These are phyloP conservation scores for Thunnus maccoyii DNA, from an alignment of 2,113 vertebrate species.

Conservation along the genomic window DNA sequence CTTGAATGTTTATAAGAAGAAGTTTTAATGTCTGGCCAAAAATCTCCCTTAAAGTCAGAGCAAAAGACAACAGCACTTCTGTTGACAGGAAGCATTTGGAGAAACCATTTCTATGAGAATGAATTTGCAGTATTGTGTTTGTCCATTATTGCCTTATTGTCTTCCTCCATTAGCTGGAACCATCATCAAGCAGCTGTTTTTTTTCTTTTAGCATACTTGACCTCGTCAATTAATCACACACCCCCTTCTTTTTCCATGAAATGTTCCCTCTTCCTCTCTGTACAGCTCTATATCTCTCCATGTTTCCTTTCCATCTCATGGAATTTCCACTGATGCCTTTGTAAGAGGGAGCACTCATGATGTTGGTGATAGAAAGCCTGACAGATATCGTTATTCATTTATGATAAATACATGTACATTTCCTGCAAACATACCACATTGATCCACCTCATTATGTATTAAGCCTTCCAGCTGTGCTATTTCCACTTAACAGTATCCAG, in stretches of 20 bases:
- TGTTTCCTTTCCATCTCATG: slow-evolving; percentile 57
- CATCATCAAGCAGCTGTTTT: slow-evolving; percentile 65
- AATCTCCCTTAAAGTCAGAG: slow-evolving; percentile 38
- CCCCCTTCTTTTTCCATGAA: slow-evolving; percentile 68
- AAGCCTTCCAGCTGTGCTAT: background rate
- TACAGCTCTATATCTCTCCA: slow-evolving; percentile 16
- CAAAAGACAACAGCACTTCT: slow-evolving; percentile 47
- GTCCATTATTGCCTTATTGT: slow-evolving; percentile 76
- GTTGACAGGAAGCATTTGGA: slow-evolving; percentile 72
- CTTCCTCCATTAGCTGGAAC: slow-evolving; percentile 70
- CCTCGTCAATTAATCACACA: slow-evolving; percentile 71
- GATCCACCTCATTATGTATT: slow-evolving; percentile 35
- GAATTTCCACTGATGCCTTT: slow-evolving; percentile 56
- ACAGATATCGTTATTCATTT: slow-evolving; percentile 32
- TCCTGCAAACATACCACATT: slow-evolving; percentile 10
- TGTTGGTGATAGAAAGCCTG: slow-evolving; percentile 24
- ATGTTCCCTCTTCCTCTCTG: slow-evolving; percentile 55
- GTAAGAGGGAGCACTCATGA: slow-evolving; percentile 48
- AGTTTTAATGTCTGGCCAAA: slow-evolving; percentile 25
- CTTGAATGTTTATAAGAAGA: slow-evolving; percentile 35
- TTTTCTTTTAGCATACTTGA: slow-evolving; percentile 67
- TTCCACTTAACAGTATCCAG: background rate
- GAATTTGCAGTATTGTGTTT: slow-evolving; percentile 57
- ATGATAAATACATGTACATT: slow-evolving; percentile 47
- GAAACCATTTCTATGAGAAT: slow-evolving; percentile 46